A percentile compares a stretch with the other conserved stretches of the same genome.
Evolutionary conservation across 1,140 invertebrate genomes (phyloP).

Genomic region (Aphelinus atriplicis): DNA sequence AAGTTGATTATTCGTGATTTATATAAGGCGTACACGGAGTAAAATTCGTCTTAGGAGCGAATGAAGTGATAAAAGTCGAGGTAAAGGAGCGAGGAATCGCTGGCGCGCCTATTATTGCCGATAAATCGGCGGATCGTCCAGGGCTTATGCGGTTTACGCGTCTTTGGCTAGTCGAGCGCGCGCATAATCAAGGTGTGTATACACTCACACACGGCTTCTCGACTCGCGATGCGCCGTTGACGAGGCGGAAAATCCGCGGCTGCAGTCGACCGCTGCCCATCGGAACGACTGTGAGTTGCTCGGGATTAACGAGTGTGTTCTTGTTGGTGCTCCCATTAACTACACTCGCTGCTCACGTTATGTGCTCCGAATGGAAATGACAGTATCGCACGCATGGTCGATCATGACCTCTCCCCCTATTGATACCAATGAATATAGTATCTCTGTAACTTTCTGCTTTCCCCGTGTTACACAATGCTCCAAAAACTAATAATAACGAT

Average conservation of each 20-base stretch:
- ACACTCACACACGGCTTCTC: background rate
- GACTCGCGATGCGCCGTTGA: conserved; percentile 1
- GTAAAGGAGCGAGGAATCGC: background rate
- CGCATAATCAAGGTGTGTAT: background rate
- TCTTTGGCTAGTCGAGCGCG: too few species aligned
- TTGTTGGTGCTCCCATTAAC: background rate
- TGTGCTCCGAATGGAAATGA: too few species aligned
- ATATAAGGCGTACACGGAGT: too few species aligned
- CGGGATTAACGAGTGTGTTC: background rate
- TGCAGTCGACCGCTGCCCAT: background rate
- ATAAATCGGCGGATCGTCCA: background rate
- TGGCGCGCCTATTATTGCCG: background rate
- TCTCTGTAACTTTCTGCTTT: background rate
- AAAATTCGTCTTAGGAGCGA: too few species aligned
- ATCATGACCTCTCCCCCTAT: too few species aligned
- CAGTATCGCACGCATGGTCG: too few species aligned
- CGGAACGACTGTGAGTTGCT: too few species aligned
- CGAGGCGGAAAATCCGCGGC: conserved; percentile 19
- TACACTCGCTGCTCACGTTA: background rate
- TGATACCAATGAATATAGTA: too few species aligned
- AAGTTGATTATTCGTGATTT: too few species aligned
- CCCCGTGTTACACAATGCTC: too few species aligned
- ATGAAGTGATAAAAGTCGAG: too few species aligned
- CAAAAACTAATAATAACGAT: too few species aligned
- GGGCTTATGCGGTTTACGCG: background rate